Evolutionary conservation across 1,140 invertebrate species (phyloP).

Genomic region (Drosophila fuyamai): DNA sequence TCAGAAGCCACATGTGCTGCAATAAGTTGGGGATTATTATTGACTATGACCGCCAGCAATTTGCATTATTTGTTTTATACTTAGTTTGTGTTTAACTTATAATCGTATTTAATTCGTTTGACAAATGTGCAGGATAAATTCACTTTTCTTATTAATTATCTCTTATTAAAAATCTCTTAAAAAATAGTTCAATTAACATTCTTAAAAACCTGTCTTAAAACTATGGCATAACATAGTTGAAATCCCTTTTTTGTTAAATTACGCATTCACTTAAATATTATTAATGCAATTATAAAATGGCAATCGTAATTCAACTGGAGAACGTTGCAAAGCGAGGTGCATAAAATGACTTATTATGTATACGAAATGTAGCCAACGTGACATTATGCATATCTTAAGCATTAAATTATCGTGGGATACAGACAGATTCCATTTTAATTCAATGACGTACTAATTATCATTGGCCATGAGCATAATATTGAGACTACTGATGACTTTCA

Average conservation of each 20-base stretch:
- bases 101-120: background rate
- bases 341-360: background rate
- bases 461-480: background rate
- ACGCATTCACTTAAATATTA: background rate
- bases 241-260: background rate
- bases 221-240: too few relatives aligned
- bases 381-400: background rate
- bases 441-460: background rate
- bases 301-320: background rate
- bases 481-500: background rate
- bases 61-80: background rate
- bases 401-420: background rate
- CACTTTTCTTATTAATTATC: background rate
- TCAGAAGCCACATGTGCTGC: conserved; percentile 2
- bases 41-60: background rate
- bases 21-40: conserved; percentile 20
- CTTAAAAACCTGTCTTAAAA: too few relatives aligned
- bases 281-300: background rate
- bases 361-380: background rate
- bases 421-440: background rate
- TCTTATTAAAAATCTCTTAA: background rate
- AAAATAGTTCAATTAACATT: background rate
- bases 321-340: too few relatives aligned
- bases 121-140: background rate
- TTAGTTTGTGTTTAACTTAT: background rate